Base-by-base conservation (phyloP, 1,140 invertebrate genomes). In the Apis mellifera region DNA sequence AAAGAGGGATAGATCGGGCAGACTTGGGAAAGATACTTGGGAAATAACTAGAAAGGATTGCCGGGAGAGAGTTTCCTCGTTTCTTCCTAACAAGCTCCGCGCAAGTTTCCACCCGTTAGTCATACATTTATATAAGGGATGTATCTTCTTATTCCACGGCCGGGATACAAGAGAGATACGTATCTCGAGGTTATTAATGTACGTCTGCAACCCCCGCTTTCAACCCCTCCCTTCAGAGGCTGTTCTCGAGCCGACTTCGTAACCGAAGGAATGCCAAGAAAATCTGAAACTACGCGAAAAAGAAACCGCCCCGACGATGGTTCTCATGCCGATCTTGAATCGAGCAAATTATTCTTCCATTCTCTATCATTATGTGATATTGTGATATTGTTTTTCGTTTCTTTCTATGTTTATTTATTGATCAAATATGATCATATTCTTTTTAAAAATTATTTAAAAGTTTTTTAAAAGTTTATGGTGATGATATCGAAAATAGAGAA, bases 111-210 rank as follows among this genome's bases (percentile, higher is more conserved):
- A 89, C 82, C 88, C 89, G 90, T 93, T 93, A 92, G 91, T 90
- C 91, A 90, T 90, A 91, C 89, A 90, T 93, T 93, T 92, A 91
- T 93, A 91, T 90, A 85, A 86, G 86, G 90, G 87, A 92, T 90
- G 89, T 90, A 90, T 90, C 86, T 90, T 81, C 86, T 79, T 81
- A 83, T 90, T 83, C 83, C 66, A 64, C 90, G 89, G 90, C 85
- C 89, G 90, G 85, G 72, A 84, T 89, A 82, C 75, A 60, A 74
- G 80, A 74, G 80, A 92, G 92, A 93, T 93, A 90, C 90, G 90
- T 91, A 93, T 92, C 92, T 92, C 87, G 84, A 84, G 89, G 92
- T 93, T 93, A 93, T 93, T 93, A 93, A 93, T 93, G 93, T 92
- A 93, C 88, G 91, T 93, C 92, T 91, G 91, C 88, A 70, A 86